A percentile compares a stretch with the other conserved stretches of the same genome.
These are phyloP conservation scores for Drosophila orosa DNA, from an alignment of 1,140 invertebrate species.

Conservation along the genomic window DNA sequence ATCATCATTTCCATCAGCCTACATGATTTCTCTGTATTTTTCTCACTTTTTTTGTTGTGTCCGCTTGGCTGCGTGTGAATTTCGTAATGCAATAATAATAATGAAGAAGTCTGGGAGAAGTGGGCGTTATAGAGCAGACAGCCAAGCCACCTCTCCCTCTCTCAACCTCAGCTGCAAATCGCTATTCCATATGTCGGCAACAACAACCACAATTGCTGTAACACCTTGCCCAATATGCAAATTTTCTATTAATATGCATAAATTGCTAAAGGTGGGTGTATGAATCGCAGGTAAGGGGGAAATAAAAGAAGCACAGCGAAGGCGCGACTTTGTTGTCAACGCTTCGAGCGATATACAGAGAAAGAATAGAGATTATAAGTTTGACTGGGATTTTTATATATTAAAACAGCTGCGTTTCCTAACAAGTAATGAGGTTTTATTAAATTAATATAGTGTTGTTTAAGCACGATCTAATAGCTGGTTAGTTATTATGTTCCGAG, in stretches of 20 bases:
- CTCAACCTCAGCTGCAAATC: not conserved
- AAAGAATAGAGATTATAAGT: not conserved
- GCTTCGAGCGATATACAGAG: constrained; percentile 11
- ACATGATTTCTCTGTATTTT: constrained; percentile 29
- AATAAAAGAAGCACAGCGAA: constrained; percentile 29
- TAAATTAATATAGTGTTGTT: no score
- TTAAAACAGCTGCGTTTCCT: not conserved
- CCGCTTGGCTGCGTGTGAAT: constrained; percentile 56
- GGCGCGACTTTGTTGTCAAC: constrained; percentile 63
- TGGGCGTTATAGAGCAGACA: constrained; percentile 38
- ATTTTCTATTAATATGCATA: constrained; percentile 78
- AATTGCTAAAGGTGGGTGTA: constrained; percentile 54
- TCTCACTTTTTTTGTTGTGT: constrained; percentile 11
- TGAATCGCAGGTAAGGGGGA: not conserved
- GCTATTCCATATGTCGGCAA: constrained; percentile 17
- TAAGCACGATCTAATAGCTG: no score
- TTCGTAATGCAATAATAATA: constrained; percentile 52
- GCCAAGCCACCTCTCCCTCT: not conserved
- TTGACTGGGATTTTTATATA: not conserved
- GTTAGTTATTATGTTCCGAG: no score
- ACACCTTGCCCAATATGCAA: constrained; percentile 77
- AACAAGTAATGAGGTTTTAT: not conserved
- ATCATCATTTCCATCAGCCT: constrained; percentile 40
- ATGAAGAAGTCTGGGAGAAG: constrained; percentile 38
- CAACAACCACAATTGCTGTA: constrained; percentile 37